Base-by-base conservation (phyloP, 2,888 invertebrate species). In the Clepsis dumicolana region DNA sequence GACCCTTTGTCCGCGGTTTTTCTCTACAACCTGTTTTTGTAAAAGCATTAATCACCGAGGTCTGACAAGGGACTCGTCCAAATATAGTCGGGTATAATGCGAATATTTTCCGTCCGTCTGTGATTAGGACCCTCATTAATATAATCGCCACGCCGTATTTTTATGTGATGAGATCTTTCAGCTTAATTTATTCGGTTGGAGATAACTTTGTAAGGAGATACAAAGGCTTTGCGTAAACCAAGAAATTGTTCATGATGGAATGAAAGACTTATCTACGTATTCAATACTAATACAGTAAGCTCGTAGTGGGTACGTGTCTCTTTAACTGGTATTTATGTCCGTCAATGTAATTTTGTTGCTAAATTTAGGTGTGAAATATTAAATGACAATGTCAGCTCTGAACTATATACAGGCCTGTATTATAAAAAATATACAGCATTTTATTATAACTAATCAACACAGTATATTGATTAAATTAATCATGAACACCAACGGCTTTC, bases 101-200 rank as follows among this genome's bases (percentile, higher is more conserved):
- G 29, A 48, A 59, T 25, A 52, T 59, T 64, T 53, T 63, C 63
- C 71, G 67, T 70, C 48, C 60, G 70, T 25, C 72, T 65, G 72
- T 44, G 74, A 79, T 84, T 81, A 75, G 75, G 77, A 73, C 78
- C 77, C 70, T 80, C 80, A 85, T 83, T 81, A 82, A 76, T 76
- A 70, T 77, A 80, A 81, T 79, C 71, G 76, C 75, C 74, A 73
- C 68, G 38, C 27, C 64, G 64, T 64, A 38, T 53, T 65, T 60
- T 29, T 29, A 60, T 53, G 41, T 21, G 50, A 38, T 14, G 35
- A 59, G n/a, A 41, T 25, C 35, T 65, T 61, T 66, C 61, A 60
- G 60, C 10, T 24, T 54, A 44, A 61, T 66, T 60, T 54, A 61
- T 35, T 57, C 14, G 21, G 29, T 32, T 50, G 35, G 14, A 56